A percentile compares a stretch with the other conserved stretches of the same genome.
Evolutionary conservation across 2,888 invertebrate species (phyloP).

Genomic region (Drosophila limbata): DNA sequence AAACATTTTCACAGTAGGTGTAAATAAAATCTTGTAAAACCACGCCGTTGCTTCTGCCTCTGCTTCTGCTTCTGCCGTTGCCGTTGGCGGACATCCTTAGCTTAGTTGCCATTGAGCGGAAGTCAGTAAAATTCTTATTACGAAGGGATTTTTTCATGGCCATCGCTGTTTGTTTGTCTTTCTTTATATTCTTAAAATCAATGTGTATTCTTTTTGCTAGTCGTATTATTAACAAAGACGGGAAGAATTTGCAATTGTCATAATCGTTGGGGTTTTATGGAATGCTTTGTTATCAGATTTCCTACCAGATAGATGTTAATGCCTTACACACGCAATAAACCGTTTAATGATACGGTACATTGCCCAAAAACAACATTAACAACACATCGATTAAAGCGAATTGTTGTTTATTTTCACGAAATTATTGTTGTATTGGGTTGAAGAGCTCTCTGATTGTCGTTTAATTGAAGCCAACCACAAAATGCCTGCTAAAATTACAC

Average conservation of each 20-base stretch:
- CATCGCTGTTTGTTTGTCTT: constrained; percentile 49
- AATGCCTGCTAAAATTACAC: constrained; percentile 40
- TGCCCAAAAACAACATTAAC: constrained; percentile 3
- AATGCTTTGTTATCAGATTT: constrained; percentile 13
- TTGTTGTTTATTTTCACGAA: constrained; percentile 50
- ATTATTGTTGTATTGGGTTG: constrained; percentile 38
- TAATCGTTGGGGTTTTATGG: constrained; percentile 14
- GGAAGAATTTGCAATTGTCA: constrained; percentile 24
- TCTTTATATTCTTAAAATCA: constrained; percentile 7
- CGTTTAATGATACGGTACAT: constrained; percentile 19
- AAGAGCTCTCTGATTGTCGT: constrained; percentile 14
- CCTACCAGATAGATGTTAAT: constrained; percentile 33
- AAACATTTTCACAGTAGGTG: constrained; percentile 79
- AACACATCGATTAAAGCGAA: constrained; percentile 37
- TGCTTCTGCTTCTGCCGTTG: constrained; percentile 2
- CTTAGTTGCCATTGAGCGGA: constrained; percentile 50
- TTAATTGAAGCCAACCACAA: constrained; percentile 48
- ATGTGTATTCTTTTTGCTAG: constrained; percentile 27
- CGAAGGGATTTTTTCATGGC: constrained; percentile 27
- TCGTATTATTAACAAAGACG: constrained; percentile 48
- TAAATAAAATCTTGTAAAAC: constrained; percentile 78
- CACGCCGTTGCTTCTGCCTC: constrained; percentile 28
- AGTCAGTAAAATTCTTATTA: constrained; percentile 64
- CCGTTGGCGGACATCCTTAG: constrained; percentile 41
- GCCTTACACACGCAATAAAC: constrained; percentile 9